These are phyloP conservation scores for Cardinalis cardinalis DNA, from an alignment of 2,113 vertebrate genomes.

Conservation along the genomic window DNA sequence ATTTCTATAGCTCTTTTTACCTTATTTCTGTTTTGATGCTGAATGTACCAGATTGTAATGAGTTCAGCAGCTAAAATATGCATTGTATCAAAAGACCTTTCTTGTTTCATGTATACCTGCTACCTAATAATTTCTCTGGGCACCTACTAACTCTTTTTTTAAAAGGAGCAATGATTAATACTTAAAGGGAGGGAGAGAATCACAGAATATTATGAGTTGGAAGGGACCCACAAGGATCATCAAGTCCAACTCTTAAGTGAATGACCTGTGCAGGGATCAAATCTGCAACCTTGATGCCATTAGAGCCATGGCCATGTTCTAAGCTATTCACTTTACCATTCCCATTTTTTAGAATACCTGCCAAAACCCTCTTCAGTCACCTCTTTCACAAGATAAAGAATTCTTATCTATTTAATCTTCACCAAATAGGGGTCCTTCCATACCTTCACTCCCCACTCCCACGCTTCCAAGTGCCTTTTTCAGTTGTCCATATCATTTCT, in stretches of 20 bases:
- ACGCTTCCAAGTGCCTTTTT: neutral
- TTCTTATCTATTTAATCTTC: neutral
- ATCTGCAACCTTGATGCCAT: neutral
- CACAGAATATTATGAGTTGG: neutral
- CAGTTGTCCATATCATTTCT: neutral
- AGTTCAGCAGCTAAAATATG: neutral
- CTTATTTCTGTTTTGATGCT: neutral
- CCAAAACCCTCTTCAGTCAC: neutral
- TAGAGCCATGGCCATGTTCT: neutral
- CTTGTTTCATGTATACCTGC: neutral
- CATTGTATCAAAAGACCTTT: neutral
- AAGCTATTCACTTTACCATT: neutral
- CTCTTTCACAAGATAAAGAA: neutral
- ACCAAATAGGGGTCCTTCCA: neutral
- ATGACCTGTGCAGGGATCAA: neutral
- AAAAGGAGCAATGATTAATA: neutral
- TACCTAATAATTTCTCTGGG: neutral
- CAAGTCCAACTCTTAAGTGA: neutral
- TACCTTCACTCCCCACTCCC: neutral
- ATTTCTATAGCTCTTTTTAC: neutral
- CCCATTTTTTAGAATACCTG: fast-evolving
- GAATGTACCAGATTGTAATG: neutral
- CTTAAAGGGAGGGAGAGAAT: neutral
- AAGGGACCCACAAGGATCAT: neutral
- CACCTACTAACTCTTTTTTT: neutral